Base-by-base conservation (phyloP, 2,888 invertebrate species). In the Candidula unifasciata region DNA sequence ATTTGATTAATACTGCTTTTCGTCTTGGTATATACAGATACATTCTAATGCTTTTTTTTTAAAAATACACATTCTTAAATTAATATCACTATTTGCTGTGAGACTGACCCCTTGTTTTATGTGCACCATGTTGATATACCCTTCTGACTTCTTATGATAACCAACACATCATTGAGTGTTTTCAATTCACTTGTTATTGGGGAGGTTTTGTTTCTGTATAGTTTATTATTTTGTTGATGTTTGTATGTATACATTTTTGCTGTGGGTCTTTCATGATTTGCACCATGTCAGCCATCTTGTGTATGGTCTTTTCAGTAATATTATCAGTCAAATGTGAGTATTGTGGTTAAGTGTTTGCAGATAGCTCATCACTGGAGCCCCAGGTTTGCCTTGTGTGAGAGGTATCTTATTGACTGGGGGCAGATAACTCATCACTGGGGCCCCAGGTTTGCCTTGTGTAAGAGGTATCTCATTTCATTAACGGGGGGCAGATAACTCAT, bases 41-140 rank as follows among this genome's bases (percentile, higher is more conserved):
- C 35, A 35, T 24, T 74, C 74, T 74, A 74, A 66, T 82, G 66
- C 76, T 82, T 82, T 52, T 27, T 66, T 68, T 44, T 44, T 6
- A 10, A 10, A 10, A 10, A 10, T 44, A 44, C 44, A 44, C 44
- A 1, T 44, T 44, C 44, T 44, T 44, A 10, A 44, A 44, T 44
- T n/a, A 13, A 44, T 44, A 44, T 44, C n/a, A n/a, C n/a, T n/a
- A n/a, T n/a, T n/a, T 6, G 44, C 30, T 52, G 33, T 82, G 76
- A 76, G 1, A 76, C 64, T 35, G 54, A 5, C 54, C 44, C 64
- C 82, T 82, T 82, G 82, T 76, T 74, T 76, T 82, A 66, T 82
- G 82, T 68, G 82, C 82, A 82, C 76, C 82, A 82, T 82, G 82
- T 44, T 66, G 66, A 44, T 44, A 44, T 44, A 44, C 44, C 44